Conservation (phyloP, 2,888 invertebrate genomes). For the Mesopsocus fuscifrons region DNA sequence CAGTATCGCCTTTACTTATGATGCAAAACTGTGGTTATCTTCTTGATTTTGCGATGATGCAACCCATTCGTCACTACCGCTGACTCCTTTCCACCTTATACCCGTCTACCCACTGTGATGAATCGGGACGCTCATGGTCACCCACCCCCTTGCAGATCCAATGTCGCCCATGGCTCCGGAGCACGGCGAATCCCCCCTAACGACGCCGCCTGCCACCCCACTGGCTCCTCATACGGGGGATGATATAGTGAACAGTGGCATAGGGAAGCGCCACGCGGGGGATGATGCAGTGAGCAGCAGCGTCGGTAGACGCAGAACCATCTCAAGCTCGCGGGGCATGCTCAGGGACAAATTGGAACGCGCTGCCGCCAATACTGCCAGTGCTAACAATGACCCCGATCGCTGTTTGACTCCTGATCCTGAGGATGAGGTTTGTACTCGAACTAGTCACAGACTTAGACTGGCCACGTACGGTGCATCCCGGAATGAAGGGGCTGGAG, state of each 20-base stretch:
- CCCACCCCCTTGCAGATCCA: conserved; percentile 27
- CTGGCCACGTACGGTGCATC: too few relatives aligned
- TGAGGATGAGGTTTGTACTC: neutral
- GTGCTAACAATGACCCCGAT: neutral
- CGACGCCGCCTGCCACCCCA: conserved; percentile 33
- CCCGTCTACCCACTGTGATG: neutral
- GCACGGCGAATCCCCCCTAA: conserved; percentile 27
- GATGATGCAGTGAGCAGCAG: conserved; percentile 17
- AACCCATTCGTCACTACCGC: conserved; percentile 5
- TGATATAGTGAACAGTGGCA: conserved; percentile 15
- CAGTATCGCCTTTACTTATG: too few relatives aligned
- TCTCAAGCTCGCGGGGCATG: conserved; percentile 19
- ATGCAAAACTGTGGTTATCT: too few relatives aligned
- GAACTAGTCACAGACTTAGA: too few relatives aligned
- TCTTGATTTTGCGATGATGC: too few relatives aligned
- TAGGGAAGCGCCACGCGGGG: conserved; percentile 21
- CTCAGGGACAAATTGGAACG: conserved; percentile 21
- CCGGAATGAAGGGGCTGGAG: too few relatives aligned
- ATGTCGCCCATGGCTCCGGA: conserved; percentile 37
- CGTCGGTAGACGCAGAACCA: conserved; percentile 22
- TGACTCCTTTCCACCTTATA: conserved; percentile 6
- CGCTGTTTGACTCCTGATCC: neutral
- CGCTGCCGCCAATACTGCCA: conserved; percentile 22
- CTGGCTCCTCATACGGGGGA: conserved; percentile 24
- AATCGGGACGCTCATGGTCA: neutral